These are phyloP conservation scores for Ladona fulva DNA, from an alignment of 1,140 invertebrate species.

Conservation along the genomic window DNA sequence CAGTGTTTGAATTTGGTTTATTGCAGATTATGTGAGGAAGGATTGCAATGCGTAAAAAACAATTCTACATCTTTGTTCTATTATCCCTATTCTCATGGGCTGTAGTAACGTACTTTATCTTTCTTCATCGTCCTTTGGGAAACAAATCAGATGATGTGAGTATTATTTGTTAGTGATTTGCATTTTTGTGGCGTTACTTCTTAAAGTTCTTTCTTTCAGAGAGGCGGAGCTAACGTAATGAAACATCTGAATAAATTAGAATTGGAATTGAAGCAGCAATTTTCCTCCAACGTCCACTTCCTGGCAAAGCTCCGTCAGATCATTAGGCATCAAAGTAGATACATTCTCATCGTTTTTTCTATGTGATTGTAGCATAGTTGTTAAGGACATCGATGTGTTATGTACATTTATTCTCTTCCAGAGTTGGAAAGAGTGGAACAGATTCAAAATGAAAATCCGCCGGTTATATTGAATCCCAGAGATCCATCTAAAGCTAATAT, in stretches of 20 bases:
- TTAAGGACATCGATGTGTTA: no score
- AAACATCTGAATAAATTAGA: slow-evolving; percentile 1
- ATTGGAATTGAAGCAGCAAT: slow-evolving; percentile 1
- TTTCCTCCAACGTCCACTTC: slow-evolving; percentile 3
- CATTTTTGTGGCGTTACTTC: background rate
- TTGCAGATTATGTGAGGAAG: slow-evolving; percentile 16
- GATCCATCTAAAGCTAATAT: background rate
- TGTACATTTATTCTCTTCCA: background rate
- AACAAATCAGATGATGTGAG: slow-evolving; percentile 13
- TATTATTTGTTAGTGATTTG: background rate
- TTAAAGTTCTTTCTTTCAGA: background rate
- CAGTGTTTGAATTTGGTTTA: background rate
- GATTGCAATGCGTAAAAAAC: slow-evolving; percentile 17
- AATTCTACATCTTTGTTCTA: slow-evolving; percentile 15
- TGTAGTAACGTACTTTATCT: slow-evolving; percentile 13
- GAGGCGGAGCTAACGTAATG: slow-evolving; percentile 5
- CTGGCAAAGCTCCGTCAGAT: slow-evolving; percentile 7
- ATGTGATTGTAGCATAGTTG: no score
- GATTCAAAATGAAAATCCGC: background rate
- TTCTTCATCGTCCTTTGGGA: background rate
- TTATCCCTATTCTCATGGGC: slow-evolving; percentile 14
- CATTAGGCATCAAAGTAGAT: slow-evolving; percentile 6
- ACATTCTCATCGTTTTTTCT: background rate
- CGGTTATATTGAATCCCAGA: background rate
- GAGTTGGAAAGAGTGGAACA: background rate